Evolutionary conservation across 2,113 vertebrate species (phyloP).

Genomic region (Hippoglossus stenolepis): DNA sequence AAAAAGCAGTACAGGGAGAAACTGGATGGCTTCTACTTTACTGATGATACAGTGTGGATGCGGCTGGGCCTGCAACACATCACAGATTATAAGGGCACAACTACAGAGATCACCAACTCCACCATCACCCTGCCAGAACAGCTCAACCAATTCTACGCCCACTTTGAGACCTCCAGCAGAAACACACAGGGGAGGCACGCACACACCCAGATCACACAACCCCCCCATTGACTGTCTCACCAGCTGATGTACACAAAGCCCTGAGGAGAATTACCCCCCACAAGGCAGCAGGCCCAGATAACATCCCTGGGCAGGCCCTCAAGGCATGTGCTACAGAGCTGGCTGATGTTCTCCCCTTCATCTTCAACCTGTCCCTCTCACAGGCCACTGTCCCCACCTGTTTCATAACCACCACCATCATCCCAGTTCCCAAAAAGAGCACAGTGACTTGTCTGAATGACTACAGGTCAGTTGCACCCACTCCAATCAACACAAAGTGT

Average conservation of each 20-base stretch:
- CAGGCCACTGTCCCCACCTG: slow-evolving; percentile 1
- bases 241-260: neutral
- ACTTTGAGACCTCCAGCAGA: too few relatives aligned
- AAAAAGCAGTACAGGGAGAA: too few relatives aligned
- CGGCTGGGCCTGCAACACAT: too few relatives aligned
- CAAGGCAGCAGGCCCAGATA: neutral
- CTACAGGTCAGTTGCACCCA: too few relatives aligned
- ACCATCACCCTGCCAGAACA: neutral
- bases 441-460: slow-evolving; percentile 8
- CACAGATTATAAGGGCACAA: neutral
- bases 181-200: too few relatives aligned
- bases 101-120: neutral
- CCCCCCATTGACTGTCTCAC: neutral
- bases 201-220: too few relatives aligned
- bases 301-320: neutral
- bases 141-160: neutral
- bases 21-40: too few relatives aligned
- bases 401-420: neutral
- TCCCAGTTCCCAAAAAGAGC: slow-evolving; percentile 8
- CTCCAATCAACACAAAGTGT: neutral
- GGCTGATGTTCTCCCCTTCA: neutral
- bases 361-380: slow-evolving; percentile 5
- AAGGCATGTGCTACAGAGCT: neutral
- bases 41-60: too few relatives aligned
- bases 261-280: neutral